Conservation (phyloP, 2,113 vertebrate genomes). For the Notechis scutatus region DNA sequence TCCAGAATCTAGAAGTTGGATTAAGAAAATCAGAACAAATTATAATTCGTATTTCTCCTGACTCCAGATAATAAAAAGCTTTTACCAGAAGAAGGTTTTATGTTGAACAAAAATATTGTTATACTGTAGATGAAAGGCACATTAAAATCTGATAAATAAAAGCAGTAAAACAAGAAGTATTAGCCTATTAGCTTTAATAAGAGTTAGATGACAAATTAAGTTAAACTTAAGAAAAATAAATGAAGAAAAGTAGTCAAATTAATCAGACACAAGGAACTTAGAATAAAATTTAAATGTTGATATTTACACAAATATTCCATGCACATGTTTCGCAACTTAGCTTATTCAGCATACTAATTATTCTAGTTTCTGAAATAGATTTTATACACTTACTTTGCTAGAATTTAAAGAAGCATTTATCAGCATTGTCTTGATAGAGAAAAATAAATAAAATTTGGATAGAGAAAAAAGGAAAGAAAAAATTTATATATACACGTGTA, state of each 20-base stretch:
- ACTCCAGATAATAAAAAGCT: not conserved
- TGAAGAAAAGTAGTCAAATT: not conserved
- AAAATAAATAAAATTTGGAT: not conserved
- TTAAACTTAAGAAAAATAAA: not conserved
- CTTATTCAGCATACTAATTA: not conserved
- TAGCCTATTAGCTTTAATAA: not conserved
- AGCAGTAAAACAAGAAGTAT: not conserved
- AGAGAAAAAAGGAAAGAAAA: not conserved
- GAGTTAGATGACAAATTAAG: not conserved
- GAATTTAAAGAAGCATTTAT: not conserved
- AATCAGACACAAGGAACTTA: not conserved
- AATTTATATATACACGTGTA: not conserved
- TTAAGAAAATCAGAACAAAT: not conserved
- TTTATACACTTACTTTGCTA: not conserved
- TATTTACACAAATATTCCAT: not conserved
- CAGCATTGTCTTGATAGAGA: not conserved
- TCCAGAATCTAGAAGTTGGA: not conserved
- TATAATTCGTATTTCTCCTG: not conserved
- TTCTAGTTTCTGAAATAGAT: not conserved
- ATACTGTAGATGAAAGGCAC: not conserved
- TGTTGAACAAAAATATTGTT: not conserved
- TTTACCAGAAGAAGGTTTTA: not conserved
- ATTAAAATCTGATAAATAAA: not conserved
- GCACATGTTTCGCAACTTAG: not conserved
- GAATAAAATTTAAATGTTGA: not conserved